These are phyloP conservation scores for Labroides dimidiatus DNA, from an alignment of 2,797 vertebrate genomes.

Conservation along the genomic window DNA sequence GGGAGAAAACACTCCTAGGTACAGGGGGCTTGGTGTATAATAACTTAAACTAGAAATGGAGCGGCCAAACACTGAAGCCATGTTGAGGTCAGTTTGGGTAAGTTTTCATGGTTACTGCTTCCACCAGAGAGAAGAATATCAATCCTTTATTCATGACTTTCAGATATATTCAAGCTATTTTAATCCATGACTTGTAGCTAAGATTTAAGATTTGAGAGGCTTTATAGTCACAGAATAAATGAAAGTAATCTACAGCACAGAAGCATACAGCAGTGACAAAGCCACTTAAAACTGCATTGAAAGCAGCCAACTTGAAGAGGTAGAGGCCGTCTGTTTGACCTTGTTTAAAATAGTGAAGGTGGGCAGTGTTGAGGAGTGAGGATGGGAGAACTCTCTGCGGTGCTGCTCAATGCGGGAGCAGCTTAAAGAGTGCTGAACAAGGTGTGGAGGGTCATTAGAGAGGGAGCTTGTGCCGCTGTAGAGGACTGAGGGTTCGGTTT, in stretches of 20 bases:
- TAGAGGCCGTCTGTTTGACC: neutral
- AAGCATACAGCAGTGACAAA: neutral
- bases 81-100: too few relatives aligned
- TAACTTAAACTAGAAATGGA: too few relatives aligned
- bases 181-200: neutral
- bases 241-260: neutral
- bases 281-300: neutral
- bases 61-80: too few relatives aligned
- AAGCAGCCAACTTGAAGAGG: neutral
- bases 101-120: too few relatives aligned
- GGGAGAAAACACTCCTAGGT: too few relatives aligned
- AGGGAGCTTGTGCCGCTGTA: slow-evolving; percentile 6
- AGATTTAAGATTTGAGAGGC: neutral
- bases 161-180: neutral
- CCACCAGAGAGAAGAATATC: neutral
- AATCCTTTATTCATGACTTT: too few relatives aligned
- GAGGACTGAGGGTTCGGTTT: neutral
- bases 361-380: neutral
- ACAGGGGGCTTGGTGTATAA: too few relatives aligned
- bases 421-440: slow-evolving; percentile 18
- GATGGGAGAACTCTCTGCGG: neutral
- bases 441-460: slow-evolving; percentile 5
- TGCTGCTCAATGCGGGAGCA: slow-evolving; percentile 1
- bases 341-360: neutral
- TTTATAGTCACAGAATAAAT: neutral